Base-by-base conservation (phyloP, 2,113 vertebrate genomes). In the Heterochromis multidens region DNA sequence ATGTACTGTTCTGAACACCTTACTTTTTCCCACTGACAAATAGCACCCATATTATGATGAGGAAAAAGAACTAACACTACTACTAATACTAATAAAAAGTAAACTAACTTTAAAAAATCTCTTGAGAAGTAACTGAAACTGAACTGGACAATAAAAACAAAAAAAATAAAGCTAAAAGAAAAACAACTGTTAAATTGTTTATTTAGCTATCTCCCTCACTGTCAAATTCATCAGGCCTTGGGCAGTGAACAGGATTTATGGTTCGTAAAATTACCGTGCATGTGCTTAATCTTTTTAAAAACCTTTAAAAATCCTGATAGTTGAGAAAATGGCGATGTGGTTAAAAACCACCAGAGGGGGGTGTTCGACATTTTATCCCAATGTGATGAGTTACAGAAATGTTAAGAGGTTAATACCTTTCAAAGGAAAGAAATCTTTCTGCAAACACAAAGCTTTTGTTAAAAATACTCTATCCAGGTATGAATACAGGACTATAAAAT, bases 301-400 rank as follows among this genome's bases (percentile, higher is more conserved):
- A n/a, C n/a, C n/a, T n/a, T 70, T 31, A 21, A 49, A 52, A 52
- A 43, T 17, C 19, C 1, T 0, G 11, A 52, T 21, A 21, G 17
- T 74, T 46, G 11, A 52, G 46, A 52, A 31, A 65, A 60, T 19
- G 56, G 14, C 31, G 43, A 67, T 7, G 6, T 60, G 11, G 10
- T 13, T 13, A 46, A 70, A 29, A 19, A 21, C 81, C 92, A 92
- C 91, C 84, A 90, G 92, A 77, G 82, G 91, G 82, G 82, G 10
- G 2, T n/a, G 78, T 82, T 77, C 79, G 21, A 61, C 83, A 70
- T 4, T 21, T 86, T 37, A 49, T 29, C 23, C 17, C 49, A 49
- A 11, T 63, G 0, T 0, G 35, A 63, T 1, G 0, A 46, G 14
- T 72, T 72, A 29, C 9, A 72, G 23, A 29, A 70, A 46, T 2